Base-by-base conservation (phyloP, 2,797 vertebrate species). In the Acipenser ruthenus region DNA sequence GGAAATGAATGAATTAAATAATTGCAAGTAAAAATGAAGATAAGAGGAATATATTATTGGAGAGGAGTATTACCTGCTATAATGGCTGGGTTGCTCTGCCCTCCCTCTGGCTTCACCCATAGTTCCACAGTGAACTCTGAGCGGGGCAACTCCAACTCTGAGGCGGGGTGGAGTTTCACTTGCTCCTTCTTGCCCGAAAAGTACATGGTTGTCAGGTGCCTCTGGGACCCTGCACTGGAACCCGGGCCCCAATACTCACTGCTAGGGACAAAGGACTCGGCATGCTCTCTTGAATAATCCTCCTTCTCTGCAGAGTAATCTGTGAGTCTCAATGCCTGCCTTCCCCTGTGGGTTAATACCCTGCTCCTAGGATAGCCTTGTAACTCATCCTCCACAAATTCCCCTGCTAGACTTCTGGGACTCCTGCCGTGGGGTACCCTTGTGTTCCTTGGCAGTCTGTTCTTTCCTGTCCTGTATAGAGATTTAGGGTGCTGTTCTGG, bases 51-150 rank as follows among this genome's bases (percentile, higher is more conserved):
- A 37, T 37, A 37, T 5, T 2, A 37, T 37, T 37, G 9, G 9
- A n/a, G 37, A 0, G 37, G 37, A 5, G 37, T 37, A 81, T 85
- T 89, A 98, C 95, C 95, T 94, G 95, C 89, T 60, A 98, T 89
- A 73, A 97, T 73, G 52, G 93, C 91, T 4, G 93, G 95, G 78
- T 90, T 92, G 82, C 83, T 92, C 87, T 97, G 95, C 10, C 96
- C 96, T 71, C 96, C 96, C 71, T 97, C 95, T 0, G 93, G 91
- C 67, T 88, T 94, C 75, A 96, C 87, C 96, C 94, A 98, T 67
- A 93, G 80, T 84, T 97, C 95, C 78, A 94, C 73, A 23, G 91
- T 97, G 88, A 98, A 98, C 12, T 72, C 75, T 68, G 81, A 84
- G 69, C 89, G 81, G 53, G 95, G 94, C 75, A 93, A 79, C 71